Conservation (phyloP, 2,113 vertebrate genomes). For the Channa maculata region DNA sequence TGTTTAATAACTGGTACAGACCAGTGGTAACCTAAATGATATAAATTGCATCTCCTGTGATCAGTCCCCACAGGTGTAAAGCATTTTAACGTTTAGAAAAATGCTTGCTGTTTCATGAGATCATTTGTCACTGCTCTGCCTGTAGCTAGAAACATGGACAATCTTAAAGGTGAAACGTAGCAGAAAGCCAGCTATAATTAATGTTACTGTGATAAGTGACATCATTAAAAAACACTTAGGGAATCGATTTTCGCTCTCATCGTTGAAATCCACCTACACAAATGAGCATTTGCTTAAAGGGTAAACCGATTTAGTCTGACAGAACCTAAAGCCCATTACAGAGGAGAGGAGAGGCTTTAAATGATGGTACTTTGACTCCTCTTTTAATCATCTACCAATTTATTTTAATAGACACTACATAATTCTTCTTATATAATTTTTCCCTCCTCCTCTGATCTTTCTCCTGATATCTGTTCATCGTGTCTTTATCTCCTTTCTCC, state of each 20-base stretch:
- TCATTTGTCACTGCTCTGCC: not conserved
- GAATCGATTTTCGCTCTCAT: constrained; percentile 32
- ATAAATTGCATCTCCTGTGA: too few relatives aligned
- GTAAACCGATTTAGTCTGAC: constrained; percentile 30
- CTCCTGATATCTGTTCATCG: constrained; percentile 27
- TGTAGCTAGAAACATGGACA: not conserved
- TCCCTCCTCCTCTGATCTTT: constrained; percentile 6
- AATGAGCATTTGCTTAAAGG: constrained; percentile 40
- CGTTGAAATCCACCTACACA: constrained; percentile 36
- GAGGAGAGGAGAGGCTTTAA: constrained; percentile 19
- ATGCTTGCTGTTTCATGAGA: not conserved
- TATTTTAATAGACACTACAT: constrained; percentile 7
- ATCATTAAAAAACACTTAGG: constrained; percentile 54
- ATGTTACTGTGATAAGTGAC: constrained; percentile 29
- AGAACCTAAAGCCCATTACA: constrained; percentile 15
- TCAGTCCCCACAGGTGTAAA: too few relatives aligned
- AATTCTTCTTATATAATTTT: constrained; percentile 12
- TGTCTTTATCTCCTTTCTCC: not conserved
- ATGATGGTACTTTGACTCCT: constrained; percentile 4
- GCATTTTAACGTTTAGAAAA: not conserved
- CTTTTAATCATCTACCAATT: constrained; percentile 32
- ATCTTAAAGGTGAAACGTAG: constrained; percentile 22
- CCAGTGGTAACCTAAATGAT: not conserved
- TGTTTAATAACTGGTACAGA: too few relatives aligned
- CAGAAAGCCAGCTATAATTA: constrained; percentile 2